A percentile compares a stretch with the other conserved stretches of the same genome.
Evolutionary conservation across 64 coral and sea anemone species (phyloP).

Genomic region (Platygyra sinensis): DNA sequence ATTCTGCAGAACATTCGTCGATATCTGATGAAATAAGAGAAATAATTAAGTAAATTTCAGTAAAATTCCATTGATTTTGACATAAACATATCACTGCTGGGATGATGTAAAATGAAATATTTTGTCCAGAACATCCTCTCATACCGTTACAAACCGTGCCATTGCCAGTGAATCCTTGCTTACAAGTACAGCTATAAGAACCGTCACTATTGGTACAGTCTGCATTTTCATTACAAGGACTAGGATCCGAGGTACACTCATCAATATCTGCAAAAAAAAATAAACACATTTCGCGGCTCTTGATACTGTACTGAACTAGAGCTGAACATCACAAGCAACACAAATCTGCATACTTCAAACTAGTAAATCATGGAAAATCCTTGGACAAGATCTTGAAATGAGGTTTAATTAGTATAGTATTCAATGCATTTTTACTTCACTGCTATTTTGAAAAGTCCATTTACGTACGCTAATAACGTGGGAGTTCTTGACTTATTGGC

Average conservation of each 20-base stretch:
- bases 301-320: too few relatives aligned
- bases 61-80: background rate
- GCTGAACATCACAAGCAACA: too few relatives aligned
- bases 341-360: too few relatives aligned
- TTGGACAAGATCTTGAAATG: too few relatives aligned
- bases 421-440: too few relatives aligned
- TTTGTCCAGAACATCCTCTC: background rate
- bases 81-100: background rate
- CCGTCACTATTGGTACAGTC: conserved; percentile 52
- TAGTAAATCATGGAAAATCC: too few relatives aligned
- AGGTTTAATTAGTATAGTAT: too few relatives aligned
- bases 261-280: conserved; percentile 54
- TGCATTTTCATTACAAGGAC: conserved; percentile 38
- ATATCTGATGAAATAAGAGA: conserved; percentile 1
- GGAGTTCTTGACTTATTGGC: too few relatives aligned
- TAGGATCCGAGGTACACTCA: conserved; percentile 39
- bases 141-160: background rate
- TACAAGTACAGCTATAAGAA: conserved; percentile 41
- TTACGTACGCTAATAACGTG: too few relatives aligned
- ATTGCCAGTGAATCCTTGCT: conserved; percentile 51
- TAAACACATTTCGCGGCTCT: too few relatives aligned
- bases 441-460: too few relatives aligned
- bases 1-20: background rate
- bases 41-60: background rate
- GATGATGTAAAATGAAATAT: background rate